Conservation (phyloP, 2,797 vertebrate species). For the Tenualosa ilisha region DNA sequence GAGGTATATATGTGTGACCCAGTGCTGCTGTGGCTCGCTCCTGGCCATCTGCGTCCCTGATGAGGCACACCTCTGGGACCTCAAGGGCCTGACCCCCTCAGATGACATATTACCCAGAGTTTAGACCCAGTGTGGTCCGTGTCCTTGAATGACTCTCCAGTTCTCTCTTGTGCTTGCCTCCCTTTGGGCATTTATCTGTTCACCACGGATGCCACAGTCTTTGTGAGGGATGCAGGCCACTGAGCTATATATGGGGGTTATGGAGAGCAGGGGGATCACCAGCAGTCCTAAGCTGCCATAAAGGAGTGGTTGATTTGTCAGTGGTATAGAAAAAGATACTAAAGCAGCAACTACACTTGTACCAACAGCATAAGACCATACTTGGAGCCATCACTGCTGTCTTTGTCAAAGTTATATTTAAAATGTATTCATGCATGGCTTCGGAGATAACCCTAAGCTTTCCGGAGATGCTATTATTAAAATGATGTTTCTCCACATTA, state of each 20-base stretch:
- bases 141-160: background rate
- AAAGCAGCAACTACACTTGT: too few relatives aligned
- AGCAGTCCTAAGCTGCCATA: too few relatives aligned
- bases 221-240: background rate
- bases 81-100: background rate
- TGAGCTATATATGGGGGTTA: background rate
- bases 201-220: background rate
- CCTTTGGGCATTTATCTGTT: background rate
- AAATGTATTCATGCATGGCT: background rate
- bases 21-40: background rate
- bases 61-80: background rate
- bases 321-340: too few relatives aligned
- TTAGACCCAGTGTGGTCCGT: background rate
- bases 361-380: background rate
- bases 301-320: too few relatives aligned
- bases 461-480: too few relatives aligned
- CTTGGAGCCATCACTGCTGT: background rate
- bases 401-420: background rate
- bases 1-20: background rate
- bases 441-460: too few relatives aligned
- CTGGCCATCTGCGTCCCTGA: slow-evolving; percentile 1
- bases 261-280: too few relatives aligned
- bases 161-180: background rate
- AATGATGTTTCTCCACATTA: background rate
- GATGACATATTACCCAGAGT: background rate